Evolutionary conservation across 2,797 vertebrate genomes (phyloP), one percentile per base, ranked within the genome.

Genomic region (Pagetopsis macropterus): DNA sequence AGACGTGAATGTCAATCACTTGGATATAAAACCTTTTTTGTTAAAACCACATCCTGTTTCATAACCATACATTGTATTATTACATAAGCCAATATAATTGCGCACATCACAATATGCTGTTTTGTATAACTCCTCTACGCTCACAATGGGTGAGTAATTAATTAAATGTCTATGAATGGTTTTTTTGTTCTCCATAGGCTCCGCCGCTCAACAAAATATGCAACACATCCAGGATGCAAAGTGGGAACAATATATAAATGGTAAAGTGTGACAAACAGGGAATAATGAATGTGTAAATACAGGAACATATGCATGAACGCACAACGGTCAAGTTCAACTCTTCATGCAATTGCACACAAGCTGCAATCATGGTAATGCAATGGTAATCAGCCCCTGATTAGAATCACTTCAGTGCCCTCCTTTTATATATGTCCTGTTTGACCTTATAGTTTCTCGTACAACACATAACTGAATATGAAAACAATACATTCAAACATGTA

Each of bases 341-440:
- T 27, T 52, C 58, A 69, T 64, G 57, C 65, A 59, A 41, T 69
- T 78, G 52, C 76, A 85, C 71, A 75, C 59, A 52, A 44, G 56
- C 63, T 78, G 54, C 58, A 71, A 62, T 81, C 74, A 83, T 78
- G 79, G 46, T 60, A 65, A 84, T 75, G 44, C 16, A 19, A 52
- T 55, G 59, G 65, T 69, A 81, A 76, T 78, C 23, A 75, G 56
- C n/a, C 4, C 49, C 56, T 73, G 74, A 85, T 79, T 83, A 51
- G 58, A 73, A 63, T 60, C 62, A 72, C 61, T 70, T 58, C 46
- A 59, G n/a, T 66, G 65, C 49, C 33, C 31, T 27, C 59, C 2
- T 75, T 37, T 37, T 37, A 33, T 23, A 70, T 23, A 9, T n/a
- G 1, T 19, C 52, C 10, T 33, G 16, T 23, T 57, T 33, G 45